Evolutionary conservation across 2,113 vertebrate species (phyloP).

Genomic region (Tragelaphus imberbis): DNA sequence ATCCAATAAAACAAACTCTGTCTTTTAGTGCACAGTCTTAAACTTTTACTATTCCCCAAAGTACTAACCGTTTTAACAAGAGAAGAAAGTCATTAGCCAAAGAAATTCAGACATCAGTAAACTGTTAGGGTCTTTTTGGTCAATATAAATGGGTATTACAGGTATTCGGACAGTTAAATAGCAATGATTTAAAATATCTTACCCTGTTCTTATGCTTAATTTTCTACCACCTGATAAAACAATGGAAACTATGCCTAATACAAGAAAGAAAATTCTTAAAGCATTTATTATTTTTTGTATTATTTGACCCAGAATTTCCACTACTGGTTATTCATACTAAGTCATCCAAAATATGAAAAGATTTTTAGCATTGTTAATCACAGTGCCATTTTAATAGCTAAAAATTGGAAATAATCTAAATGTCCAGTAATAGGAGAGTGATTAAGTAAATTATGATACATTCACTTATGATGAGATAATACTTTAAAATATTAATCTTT

Average conservation of each 20-base stretch:
- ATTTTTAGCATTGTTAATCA: slow-evolving; percentile 57
- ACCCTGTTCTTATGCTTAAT: background rate
- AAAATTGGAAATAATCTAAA: slow-evolving; percentile 49
- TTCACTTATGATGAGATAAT: slow-evolving; percentile 62
- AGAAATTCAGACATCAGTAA: background rate
- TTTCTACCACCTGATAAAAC: background rate
- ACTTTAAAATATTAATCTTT: slow-evolving; percentile 61
- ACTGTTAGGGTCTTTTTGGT: background rate
- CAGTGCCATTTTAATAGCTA: slow-evolving; percentile 60
- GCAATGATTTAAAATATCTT: background rate
- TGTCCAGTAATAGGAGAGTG: slow-evolving; percentile 36
- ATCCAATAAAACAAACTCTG: background rate
- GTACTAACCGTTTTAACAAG: background rate
- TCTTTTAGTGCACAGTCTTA: background rate
- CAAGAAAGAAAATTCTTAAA: slow-evolving; percentile 6
- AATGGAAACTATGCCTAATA: background rate
- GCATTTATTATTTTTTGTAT: slow-evolving; percentile 15
- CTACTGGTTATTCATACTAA: slow-evolving; percentile 47
- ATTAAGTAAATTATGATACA: slow-evolving; percentile 64
- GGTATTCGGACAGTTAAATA: background rate
- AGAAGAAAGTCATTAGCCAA: background rate
- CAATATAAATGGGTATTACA: background rate
- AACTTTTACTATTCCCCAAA: background rate
- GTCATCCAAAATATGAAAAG: slow-evolving; percentile 24
- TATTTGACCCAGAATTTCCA: slow-evolving; percentile 38